Conservation (phyloP, 2,888 invertebrate species). For the Oeneis ivallda region DNA sequence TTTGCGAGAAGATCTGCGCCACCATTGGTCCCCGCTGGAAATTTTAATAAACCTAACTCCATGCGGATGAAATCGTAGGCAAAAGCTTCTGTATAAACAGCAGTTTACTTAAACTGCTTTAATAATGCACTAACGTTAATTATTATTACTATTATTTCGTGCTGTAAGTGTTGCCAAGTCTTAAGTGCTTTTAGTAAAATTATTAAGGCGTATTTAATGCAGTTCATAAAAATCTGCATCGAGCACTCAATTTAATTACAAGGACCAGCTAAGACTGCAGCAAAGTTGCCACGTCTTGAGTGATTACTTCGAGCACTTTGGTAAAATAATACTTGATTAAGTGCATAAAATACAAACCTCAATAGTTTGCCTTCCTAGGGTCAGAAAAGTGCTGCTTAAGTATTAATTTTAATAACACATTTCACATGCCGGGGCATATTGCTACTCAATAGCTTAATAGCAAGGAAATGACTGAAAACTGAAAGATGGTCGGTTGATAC, state of each 20-base stretch:
- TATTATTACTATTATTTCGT: background rate
- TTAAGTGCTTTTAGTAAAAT: conserved; percentile 7
- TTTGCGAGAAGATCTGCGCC: too few relatives aligned
- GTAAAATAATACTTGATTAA: too few relatives aligned
- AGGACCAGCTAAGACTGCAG: background rate
- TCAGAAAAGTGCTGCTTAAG: too few relatives aligned
- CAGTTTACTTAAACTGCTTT: background rate
- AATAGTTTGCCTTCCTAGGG: too few relatives aligned
- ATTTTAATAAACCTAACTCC: too few relatives aligned
- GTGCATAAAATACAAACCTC: too few relatives aligned
- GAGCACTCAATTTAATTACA: conserved; percentile 5
- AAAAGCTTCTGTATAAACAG: background rate
- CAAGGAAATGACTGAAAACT: too few relatives aligned
- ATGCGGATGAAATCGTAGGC: background rate
- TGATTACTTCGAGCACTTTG: background rate
- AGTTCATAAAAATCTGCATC: conserved; percentile 8
- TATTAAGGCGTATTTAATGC: background rate
- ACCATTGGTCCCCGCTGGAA: too few relatives aligned
- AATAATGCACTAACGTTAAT: background rate
- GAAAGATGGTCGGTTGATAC: too few relatives aligned
- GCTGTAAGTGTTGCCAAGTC: background rate
- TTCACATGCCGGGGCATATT: too few relatives aligned
- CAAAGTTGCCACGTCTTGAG: conserved; percentile 3
- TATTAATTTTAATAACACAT: too few relatives aligned
- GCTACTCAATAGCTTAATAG: too few relatives aligned